Evolutionary conservation across 2,888 invertebrate species (phyloP).

Genomic region (Chrysolina americana): DNA sequence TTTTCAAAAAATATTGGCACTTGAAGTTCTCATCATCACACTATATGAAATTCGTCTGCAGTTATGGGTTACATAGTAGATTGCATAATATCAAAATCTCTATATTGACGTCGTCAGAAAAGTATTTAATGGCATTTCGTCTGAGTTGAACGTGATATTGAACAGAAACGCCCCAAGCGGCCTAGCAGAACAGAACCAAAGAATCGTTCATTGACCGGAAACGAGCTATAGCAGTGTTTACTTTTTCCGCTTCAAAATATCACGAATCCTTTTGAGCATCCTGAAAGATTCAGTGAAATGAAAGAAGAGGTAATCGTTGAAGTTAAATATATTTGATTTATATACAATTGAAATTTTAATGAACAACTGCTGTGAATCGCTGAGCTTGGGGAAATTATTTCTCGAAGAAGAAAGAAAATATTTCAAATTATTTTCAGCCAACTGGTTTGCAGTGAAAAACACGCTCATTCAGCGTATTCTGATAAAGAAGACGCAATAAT

Average conservation of each 20-base stretch:
- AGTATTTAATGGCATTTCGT: slow-evolving; percentile 43
- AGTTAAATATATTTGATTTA: slow-evolving; percentile 31
- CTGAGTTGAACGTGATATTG: slow-evolving; percentile 50
- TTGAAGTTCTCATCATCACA: background rate
- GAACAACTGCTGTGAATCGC: background rate
- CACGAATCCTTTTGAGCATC: slow-evolving; percentile 49
- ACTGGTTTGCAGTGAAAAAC: too few species aligned
- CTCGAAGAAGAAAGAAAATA: background rate
- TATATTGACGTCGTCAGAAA: slow-evolving; percentile 29
- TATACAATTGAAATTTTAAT: background rate
- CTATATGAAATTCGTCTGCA: background rate
- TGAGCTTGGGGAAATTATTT: background rate
- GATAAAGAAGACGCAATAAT: too few species aligned
- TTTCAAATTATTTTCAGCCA: too few species aligned
- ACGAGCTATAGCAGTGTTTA: slow-evolving; percentile 53
- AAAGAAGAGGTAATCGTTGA: slow-evolving; percentile 42
- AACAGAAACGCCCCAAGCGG: slow-evolving; percentile 51
- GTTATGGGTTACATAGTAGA: background rate
- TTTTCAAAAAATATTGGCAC: background rate
- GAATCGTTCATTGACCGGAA: slow-evolving; percentile 60
- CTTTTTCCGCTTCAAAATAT: slow-evolving; percentile 54
- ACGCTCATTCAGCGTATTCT: too few species aligned
- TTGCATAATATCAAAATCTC: slow-evolving; percentile 5
- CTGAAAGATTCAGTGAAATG: slow-evolving; percentile 31
- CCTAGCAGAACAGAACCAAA: slow-evolving; percentile 52